Conservation (phyloP, 2,888 invertebrate species). For the Frankliniella fusca region DNA sequence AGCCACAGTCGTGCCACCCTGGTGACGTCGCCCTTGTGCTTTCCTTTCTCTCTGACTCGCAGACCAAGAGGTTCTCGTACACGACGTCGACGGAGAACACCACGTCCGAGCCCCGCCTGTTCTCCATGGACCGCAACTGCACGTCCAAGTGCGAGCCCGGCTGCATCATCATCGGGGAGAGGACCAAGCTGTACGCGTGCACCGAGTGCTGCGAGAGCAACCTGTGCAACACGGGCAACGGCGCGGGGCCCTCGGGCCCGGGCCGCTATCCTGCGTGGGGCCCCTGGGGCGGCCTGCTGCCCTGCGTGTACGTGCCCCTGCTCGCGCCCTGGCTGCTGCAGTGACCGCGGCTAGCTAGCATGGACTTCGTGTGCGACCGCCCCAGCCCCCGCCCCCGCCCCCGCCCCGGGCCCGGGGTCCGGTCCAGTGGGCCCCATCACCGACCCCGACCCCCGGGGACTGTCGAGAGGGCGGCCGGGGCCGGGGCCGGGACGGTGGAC, state of each 20-base stretch:
- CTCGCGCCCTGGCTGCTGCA: not conserved
- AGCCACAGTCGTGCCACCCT: not conserved
- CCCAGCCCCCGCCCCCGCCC: not conserved
- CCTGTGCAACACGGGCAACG: constrained; percentile 72
- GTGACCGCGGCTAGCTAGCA: not conserved
- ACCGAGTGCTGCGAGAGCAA: constrained; percentile 77
- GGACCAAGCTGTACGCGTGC: constrained; percentile 82
- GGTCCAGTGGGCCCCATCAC: not conserved
- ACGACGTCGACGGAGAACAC: constrained; percentile 77
- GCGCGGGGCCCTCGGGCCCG: constrained; percentile 36
- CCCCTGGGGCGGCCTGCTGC: not conserved
- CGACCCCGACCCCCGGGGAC: not conserved
- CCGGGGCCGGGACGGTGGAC: not conserved
- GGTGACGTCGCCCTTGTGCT: not conserved
- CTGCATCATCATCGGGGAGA: constrained; percentile 83
- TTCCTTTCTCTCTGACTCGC: constrained; percentile 34
- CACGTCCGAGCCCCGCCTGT: constrained; percentile 70
- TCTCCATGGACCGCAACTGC: constrained; percentile 80
- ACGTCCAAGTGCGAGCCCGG: constrained; percentile 79
- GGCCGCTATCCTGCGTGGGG: not conserved
- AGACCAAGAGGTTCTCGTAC: constrained; percentile 80
- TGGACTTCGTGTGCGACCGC: not conserved
- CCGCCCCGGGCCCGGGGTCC: not conserved
- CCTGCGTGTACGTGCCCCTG: not conserved
- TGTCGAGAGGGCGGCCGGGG: not conserved